Percentiles rank a stretch among this genome's conserved stretches.
phyloP scores from a whole-genome alignment of 2,888 invertebrate species.

The Sarcophaga caerulescens region DNA sequence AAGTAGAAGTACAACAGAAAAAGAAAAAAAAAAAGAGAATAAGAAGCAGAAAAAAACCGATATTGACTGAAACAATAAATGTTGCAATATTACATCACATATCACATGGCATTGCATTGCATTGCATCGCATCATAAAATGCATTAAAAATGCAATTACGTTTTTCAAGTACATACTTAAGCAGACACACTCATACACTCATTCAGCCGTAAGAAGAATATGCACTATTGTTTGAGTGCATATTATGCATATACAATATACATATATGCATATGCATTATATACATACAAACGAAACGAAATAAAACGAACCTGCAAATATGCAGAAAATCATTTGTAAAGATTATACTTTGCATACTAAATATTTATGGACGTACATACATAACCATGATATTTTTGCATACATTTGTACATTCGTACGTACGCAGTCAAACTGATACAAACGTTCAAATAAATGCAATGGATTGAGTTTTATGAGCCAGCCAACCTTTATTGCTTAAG shows the following conservation, averaged over 20 bases:
- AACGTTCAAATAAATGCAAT: background rate
- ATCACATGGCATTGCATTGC: no score
- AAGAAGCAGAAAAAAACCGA: background rate
- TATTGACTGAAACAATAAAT: constrained; percentile 55
- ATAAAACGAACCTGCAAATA: no score
- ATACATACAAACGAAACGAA: no score
- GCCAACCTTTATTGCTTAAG: no score
- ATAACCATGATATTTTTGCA: no score
- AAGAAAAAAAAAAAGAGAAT: background rate
- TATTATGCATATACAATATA: background rate
- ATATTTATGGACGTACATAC: background rate
- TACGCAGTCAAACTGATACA: no score
- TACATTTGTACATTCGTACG: no score
- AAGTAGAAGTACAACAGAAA: background rate
- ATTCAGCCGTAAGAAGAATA: background rate
- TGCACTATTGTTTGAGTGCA: constrained; percentile 41
- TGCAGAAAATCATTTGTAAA: no score
- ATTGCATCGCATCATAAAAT: constrained; percentile 10
- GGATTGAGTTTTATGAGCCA: background rate
- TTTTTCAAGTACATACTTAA: constrained; percentile 54
- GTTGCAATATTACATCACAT: constrained; percentile 39
- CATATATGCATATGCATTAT: no score
- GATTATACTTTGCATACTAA: constrained; percentile 6
- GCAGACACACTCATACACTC: constrained; percentile 2
- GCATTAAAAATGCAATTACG: constrained; percentile 65